Percentiles rank a stretch among this genome's conserved stretches.
These are phyloP conservation scores for Eulemur rubriventer DNA, from an alignment of 2,797 vertebrate genomes.

Conservation along the genomic window DNA sequence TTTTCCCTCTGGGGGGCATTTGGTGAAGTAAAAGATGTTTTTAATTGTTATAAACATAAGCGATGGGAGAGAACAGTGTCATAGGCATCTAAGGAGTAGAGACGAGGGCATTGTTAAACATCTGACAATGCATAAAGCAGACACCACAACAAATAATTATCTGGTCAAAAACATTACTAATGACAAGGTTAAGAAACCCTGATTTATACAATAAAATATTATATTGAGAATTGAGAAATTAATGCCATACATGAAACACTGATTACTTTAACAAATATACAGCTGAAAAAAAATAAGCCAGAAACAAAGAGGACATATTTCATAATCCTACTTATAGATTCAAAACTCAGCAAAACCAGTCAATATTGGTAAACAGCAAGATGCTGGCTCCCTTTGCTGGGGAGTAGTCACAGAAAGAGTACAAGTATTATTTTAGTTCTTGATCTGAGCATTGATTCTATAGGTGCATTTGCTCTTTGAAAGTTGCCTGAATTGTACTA, in stretches of 20 bases:
- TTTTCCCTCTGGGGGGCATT: not conserved
- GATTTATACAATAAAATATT: not conserved
- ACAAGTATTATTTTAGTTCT: not conserved
- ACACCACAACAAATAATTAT: not conserved
- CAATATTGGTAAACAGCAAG: not conserved
- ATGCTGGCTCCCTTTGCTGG: not conserved
- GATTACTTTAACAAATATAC: not conserved
- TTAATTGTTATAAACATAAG: not conserved
- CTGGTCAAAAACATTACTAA: not conserved
- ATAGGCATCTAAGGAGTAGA: not conserved
- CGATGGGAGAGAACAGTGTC: rapidly evolving
- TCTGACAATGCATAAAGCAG: not conserved
- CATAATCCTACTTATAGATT: not conserved
- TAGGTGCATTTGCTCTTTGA: not conserved
- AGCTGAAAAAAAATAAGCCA: not conserved
- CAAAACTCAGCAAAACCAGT: not conserved
- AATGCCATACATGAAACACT: not conserved
- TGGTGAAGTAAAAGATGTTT: not conserved
- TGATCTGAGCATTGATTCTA: not conserved
- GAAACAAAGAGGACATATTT: not conserved
- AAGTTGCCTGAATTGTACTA: not conserved
- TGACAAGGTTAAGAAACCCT: not conserved
- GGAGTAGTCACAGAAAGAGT: not conserved
- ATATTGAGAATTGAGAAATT: not conserved
- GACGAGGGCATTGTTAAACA: not conserved